A percentile compares a stretch with the other conserved stretches of the same genome.
Evolutionary conservation across 2,888 invertebrate genomes (phyloP).

Genomic region (Hydrotaea diabolus): DNA sequence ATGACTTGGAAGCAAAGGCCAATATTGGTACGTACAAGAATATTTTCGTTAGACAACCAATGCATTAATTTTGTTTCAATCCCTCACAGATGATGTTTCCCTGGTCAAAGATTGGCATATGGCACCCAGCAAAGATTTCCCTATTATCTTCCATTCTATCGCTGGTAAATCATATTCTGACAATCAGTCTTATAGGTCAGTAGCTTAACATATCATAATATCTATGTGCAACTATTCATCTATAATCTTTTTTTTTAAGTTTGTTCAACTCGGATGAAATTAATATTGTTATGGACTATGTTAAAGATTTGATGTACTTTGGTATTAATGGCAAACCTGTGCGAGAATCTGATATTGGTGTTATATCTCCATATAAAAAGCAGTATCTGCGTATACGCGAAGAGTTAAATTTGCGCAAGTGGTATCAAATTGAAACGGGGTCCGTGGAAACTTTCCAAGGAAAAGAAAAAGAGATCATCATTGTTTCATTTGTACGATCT

Average conservation of each 20-base stretch:
- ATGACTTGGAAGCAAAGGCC: conserved; percentile 82
- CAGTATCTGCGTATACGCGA: conserved; percentile 76
- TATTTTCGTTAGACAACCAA: too few relatives aligned
- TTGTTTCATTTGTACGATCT: conserved; percentile 88
- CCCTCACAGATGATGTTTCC: conserved; percentile 68
- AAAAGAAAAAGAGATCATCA: conserved; percentile 89
- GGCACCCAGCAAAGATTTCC: conserved; percentile 81
- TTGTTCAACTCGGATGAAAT: conserved; percentile 84
- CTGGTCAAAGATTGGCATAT: conserved; percentile 58
- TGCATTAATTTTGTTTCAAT: neutral
- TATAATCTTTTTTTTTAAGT: conserved; percentile 76
- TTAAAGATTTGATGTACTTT: conserved; percentile 81
- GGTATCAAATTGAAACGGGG: conserved; percentile 85
- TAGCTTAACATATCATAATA: neutral
- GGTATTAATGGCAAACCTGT: conserved; percentile 79
- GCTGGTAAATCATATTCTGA: conserved; percentile 79
- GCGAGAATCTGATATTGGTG: conserved; percentile 82
- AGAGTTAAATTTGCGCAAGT: conserved; percentile 64
- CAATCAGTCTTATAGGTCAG: conserved; percentile 69
- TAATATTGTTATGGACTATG: conserved; percentile 82
- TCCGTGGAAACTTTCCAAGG: conserved; percentile 94
- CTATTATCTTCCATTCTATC: conserved; percentile 84
- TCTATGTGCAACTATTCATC: neutral
- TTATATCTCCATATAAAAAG: conserved; percentile 83
- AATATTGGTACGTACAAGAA: conserved; percentile 62